Conservation (phyloP, 2,113 vertebrate genomes). For the Budorcas taxicolor region DNA sequence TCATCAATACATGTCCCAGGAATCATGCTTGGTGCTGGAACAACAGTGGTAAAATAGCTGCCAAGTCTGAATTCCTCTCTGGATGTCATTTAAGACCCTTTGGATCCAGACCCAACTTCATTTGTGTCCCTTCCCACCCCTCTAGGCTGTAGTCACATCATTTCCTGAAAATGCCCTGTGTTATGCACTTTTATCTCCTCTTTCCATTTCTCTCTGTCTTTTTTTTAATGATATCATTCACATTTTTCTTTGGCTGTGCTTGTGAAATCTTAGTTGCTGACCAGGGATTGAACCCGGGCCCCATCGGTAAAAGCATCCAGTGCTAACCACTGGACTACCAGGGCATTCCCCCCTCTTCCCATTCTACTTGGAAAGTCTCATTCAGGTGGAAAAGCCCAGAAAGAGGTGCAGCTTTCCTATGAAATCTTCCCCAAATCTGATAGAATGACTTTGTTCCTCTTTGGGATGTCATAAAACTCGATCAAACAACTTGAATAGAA, state of each 20-base stretch:
- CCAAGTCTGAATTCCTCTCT: not conserved
- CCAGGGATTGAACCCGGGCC: not conserved
- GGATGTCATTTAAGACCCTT: not conserved
- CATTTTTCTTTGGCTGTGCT: not conserved
- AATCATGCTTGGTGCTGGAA: not conserved
- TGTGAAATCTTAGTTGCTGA: not conserved
- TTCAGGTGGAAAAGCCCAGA: not conserved
- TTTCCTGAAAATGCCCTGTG: not conserved
- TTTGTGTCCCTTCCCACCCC: not conserved
- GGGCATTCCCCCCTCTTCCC: not conserved
- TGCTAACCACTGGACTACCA: not conserved
- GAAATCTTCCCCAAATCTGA: not conserved
- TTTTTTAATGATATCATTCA: not conserved
- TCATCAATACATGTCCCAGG: fast-evolving
- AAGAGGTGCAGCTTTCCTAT: not conserved
- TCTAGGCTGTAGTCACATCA: too few relatives aligned
- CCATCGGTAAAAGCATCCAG: not conserved
- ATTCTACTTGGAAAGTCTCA: not conserved
- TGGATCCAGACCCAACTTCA: not conserved
- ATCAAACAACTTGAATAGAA: not conserved
- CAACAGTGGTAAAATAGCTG: not conserved
- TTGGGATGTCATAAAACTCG: not conserved
- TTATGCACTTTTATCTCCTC: not conserved
- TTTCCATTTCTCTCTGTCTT: not conserved
- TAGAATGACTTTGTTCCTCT: not conserved